phyloP scores from a whole-genome alignment of 2,797 vertebrate genomes.

The Bradypodion pumilum region DNA sequence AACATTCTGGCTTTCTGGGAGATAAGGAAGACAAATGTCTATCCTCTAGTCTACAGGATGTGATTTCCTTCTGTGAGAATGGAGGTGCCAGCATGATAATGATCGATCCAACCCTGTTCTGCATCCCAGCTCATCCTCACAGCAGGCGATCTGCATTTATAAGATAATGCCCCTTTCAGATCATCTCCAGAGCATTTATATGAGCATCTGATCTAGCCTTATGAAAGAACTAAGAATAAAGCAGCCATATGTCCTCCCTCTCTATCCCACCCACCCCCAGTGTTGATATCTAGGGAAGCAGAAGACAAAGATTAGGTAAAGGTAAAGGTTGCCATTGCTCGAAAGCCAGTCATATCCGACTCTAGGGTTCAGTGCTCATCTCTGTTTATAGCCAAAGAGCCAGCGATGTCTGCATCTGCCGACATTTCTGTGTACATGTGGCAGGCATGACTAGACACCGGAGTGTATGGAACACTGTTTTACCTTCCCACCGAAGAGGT shows the following conservation, averaged over 20 bases:
- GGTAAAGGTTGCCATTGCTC: too few species aligned
- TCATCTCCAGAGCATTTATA: constrained; percentile 12
- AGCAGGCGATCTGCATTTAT: background rate
- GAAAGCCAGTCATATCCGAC: too few species aligned
- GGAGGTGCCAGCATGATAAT: background rate
- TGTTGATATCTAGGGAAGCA: background rate
- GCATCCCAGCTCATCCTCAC: background rate
- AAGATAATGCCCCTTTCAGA: background rate
- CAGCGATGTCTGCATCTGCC: too few species aligned
- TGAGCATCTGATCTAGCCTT: constrained; percentile 6
- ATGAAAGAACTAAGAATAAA: constrained; percentile 6
- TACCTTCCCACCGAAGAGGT: too few species aligned
- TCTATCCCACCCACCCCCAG: background rate
- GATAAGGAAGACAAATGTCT: constrained; percentile 12
- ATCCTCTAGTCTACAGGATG: background rate
- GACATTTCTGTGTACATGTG: too few species aligned
- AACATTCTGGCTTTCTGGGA: background rate
- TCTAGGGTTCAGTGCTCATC: too few species aligned
- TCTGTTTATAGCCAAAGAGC: too few species aligned
- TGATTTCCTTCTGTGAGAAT: background rate
- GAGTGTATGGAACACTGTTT: too few species aligned
- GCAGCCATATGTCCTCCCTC: background rate
- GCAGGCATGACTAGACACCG: too few species aligned
- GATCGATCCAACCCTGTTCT: background rate
- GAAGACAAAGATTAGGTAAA: background rate